Percentiles rank a stretch among this genome's conserved stretches.
phyloP scores from a whole-genome alignment of 2,113 vertebrate species.

The Poeciliopsis retropinna region DNA sequence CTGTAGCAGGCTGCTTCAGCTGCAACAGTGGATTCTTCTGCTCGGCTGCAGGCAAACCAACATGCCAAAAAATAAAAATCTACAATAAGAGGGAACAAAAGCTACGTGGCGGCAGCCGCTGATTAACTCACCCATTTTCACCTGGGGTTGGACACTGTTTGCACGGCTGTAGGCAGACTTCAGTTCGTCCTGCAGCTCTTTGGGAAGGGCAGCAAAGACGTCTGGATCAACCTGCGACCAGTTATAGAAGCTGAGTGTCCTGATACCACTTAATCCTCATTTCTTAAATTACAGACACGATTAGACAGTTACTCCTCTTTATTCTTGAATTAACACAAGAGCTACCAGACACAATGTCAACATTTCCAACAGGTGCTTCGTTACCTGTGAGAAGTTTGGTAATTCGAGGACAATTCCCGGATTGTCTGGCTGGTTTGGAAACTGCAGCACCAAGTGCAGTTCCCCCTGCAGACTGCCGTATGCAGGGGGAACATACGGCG shows the following conservation, averaged over 20 bases:
- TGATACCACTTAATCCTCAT: no score
- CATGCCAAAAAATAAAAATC: neutral
- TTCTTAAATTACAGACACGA: no score
- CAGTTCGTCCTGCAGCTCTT: constrained; percentile 93
- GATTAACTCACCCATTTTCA: constrained; percentile 55
- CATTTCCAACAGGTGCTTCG: neutral
- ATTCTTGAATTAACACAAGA: no score
- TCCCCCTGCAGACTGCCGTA: no score
- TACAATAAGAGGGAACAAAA: neutral
- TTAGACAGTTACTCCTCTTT: no score
- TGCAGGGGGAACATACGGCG: constrained; percentile 68
- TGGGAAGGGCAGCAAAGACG: constrained; percentile 93
- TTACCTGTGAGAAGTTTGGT: constrained; percentile 94
- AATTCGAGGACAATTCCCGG: constrained; percentile 91
- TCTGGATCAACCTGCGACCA: constrained; percentile 91
- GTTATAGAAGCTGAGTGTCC: neutral
- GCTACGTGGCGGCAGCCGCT: neutral
- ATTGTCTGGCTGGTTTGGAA: constrained; percentile 86
- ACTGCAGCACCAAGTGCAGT: constrained; percentile 83
- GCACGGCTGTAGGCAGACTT: constrained; percentile 88
- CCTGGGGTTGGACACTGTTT: constrained; percentile 75
- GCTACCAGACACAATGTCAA: neutral
- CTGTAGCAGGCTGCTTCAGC: constrained; percentile 78
- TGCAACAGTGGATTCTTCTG: constrained; percentile 86
- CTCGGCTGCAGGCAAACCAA: constrained; percentile 68